Evolutionary conservation across 2,797 vertebrate genomes (phyloP), one percentile per base, ranked within the genome.

Genomic region (Sebastes cheni): DNA sequence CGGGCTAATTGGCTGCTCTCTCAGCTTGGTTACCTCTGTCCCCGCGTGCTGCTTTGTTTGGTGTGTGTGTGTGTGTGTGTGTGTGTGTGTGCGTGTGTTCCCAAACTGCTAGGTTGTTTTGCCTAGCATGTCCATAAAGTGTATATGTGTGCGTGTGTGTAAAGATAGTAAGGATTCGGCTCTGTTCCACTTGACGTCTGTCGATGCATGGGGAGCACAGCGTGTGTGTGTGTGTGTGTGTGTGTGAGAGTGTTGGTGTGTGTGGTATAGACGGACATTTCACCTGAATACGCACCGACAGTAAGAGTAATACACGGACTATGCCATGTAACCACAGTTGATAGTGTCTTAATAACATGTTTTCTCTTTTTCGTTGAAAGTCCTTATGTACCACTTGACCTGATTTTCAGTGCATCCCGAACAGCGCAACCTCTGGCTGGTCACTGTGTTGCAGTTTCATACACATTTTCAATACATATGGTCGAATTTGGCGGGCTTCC

Each of bases 1-100:
- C 74, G 69, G 69, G 83, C 83, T 87, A 90, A 87, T 87, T 89
- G 87, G 85, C 72, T 83, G 72, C 80, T 85, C 55, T 77, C 82
- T 86, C 74, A 84, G 85, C 72, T 84, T 66, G 75, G 79, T 69
- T 77, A 77, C 78, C 55, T 72, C 67, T 66, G 72, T 69, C 77
- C 61, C 20, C 65, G 60, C 80, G 72, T 85, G 81, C 50, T 66
- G 27, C 71, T 81, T 73, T 82, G 67, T 71, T 66, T 39, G 22
- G 67, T 34, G 59, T 72, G 64, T 69, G 14, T 20, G n/a, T 70
- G 46, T 71, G 46, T 71, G 22, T 30, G 34, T 55, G 32, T 54
- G 39, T 55, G 50, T 75, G 29, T 68, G 65, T 77, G 65, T 65
- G 34, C 50, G 32, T 67, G 22, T 80, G 29, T 39, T 54, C 20